A percentile compares a stretch with the other conserved stretches of the same genome.
These are phyloP conservation scores for Falco rusticolus DNA, from an alignment of 2,797 vertebrate species.

Conservation along the genomic window DNA sequence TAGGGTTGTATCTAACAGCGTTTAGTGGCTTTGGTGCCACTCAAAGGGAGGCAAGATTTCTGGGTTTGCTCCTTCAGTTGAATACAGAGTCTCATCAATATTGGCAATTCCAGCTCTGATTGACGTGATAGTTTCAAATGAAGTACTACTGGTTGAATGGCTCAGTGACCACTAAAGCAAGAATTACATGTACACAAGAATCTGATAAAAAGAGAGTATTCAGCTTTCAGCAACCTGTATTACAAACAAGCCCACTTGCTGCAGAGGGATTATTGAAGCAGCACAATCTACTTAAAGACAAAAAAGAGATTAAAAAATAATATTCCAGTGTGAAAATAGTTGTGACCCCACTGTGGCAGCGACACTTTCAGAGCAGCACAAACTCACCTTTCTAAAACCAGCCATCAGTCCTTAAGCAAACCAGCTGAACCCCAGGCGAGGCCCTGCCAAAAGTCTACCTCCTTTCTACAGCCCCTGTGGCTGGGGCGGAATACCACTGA, in stretches of 20 bases:
- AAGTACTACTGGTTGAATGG: neutral
- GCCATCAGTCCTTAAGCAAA: conserved; percentile 31
- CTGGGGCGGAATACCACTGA: neutral
- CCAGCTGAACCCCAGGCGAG: neutral
- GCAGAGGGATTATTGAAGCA: conserved; percentile 39
- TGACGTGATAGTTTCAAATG: neutral
- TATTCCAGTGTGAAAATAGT: neutral
- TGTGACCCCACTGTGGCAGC: neutral
- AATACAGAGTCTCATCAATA: neutral
- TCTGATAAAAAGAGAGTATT: neutral
- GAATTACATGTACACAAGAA: neutral
- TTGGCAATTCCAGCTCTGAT: neutral
- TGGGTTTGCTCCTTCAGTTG: neutral
- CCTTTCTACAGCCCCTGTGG: neutral
- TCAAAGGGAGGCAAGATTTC: neutral
- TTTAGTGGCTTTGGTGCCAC: neutral
- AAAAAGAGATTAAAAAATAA: neutral
- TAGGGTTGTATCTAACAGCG: neutral
- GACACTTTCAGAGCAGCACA: neutral
- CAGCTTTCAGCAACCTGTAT: conserved; percentile 8
- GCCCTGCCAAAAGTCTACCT: neutral
- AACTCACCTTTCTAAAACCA: neutral
- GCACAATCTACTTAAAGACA: conserved; percentile 12
- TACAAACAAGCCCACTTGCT: neutral
- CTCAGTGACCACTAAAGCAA: neutral